phyloP scores from a whole-genome alignment of 2,113 vertebrate species.

The Ciconia stormi region DNA sequence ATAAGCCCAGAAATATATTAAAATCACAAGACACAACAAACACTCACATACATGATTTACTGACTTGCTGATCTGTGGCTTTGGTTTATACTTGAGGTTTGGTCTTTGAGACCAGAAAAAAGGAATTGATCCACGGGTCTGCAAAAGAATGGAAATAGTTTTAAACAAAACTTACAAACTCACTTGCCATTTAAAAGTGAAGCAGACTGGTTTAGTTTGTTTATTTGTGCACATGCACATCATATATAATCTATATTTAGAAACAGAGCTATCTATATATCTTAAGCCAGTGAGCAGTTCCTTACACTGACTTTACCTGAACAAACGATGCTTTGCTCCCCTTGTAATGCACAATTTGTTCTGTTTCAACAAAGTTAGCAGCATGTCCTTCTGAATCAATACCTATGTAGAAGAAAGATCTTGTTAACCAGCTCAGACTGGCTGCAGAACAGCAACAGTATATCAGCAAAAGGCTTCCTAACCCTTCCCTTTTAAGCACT shows the following conservation, averaged over 20 bases:
- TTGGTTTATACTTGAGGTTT: constrained; percentile 95
- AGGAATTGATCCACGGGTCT: constrained; percentile 95
- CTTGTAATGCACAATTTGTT: constrained; percentile 91
- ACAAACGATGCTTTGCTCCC: constrained; percentile 89
- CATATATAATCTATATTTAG: not conserved
- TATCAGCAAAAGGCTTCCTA: not conserved
- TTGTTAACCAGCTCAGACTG: not conserved
- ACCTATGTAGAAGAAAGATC: constrained; percentile 68
- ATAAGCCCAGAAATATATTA: not conserved
- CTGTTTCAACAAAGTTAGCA: constrained; percentile 95
- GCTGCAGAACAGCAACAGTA: not conserved
- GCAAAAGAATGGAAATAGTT: constrained; percentile 6
- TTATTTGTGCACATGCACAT: not conserved
- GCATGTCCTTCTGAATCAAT: constrained; percentile 97
- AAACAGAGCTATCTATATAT: not conserved
- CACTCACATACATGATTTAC: constrained; percentile 86
- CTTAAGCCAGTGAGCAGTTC: not conserved
- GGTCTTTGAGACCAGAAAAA: constrained; percentile 97
- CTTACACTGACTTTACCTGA: constrained; percentile 71
- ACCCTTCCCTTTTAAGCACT: not conserved
- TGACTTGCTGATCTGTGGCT: constrained; percentile 93
- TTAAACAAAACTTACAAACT: not conserved
- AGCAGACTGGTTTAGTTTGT: not conserved
- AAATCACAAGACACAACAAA: not conserved
- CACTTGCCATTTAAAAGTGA: not conserved